These are phyloP conservation scores for Danionella dracula DNA, from an alignment of 2,797 vertebrate species.

Conservation along the genomic window DNA sequence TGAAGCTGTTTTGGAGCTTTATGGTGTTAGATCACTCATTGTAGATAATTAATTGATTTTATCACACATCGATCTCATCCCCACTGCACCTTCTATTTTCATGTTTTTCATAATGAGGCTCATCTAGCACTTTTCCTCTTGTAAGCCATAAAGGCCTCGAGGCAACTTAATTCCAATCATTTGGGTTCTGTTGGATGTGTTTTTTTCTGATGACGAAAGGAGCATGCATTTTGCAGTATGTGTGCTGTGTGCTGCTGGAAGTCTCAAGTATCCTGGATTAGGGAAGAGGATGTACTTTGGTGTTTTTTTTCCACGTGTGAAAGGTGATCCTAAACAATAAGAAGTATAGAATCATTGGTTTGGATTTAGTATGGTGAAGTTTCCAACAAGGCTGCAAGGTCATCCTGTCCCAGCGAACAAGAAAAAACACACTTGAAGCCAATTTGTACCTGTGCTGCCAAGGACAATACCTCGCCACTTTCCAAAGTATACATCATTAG, in stretches of 20 bases:
- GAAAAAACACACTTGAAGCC: slow-evolving; percentile 1
- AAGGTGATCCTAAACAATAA: not conserved
- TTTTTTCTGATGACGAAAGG: not conserved
- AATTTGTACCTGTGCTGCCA: slow-evolving; percentile 17
- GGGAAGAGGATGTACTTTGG: not conserved
- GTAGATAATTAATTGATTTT: slow-evolving; percentile 11
- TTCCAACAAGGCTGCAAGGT: not conserved
- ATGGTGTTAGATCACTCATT: slow-evolving; percentile 1
- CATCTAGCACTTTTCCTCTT: slow-evolving; percentile 19
- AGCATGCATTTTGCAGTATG: not conserved
- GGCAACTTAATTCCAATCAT: not conserved
- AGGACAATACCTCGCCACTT: slow-evolving; percentile 19
- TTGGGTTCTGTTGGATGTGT: not conserved
- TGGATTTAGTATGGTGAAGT: not conserved
- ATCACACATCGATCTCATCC: not conserved
- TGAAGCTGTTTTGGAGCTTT: slow-evolving; percentile 6
- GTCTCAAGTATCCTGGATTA: not conserved
- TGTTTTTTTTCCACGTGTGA: not conserved
- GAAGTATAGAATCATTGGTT: not conserved
- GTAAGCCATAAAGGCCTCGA: slow-evolving; percentile 1
- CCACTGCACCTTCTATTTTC: slow-evolving; percentile 1
- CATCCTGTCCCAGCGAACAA: not conserved
- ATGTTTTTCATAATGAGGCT: not conserved
- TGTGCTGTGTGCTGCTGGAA: not conserved
- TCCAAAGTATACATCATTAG: slow-evolving; percentile 8